Percentiles rank a stretch among this genome's conserved stretches.
phyloP scores from a whole-genome alignment of 1,140 invertebrate genomes.

The Gonatopus flavifemur region DNA sequence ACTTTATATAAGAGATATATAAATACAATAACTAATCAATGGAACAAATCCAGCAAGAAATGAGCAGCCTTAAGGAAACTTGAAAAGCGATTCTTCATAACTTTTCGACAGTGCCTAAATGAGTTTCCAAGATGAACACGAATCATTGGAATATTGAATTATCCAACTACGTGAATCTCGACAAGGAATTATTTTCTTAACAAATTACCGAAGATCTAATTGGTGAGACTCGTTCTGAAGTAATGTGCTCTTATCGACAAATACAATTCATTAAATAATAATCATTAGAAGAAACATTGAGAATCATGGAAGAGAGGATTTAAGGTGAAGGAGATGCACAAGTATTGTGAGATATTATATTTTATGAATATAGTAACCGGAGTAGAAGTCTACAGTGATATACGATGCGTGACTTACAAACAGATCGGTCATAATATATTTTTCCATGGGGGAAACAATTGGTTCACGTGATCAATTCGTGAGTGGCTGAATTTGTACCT shows the following conservation, averaged over 20 bases:
- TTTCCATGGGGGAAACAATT: conserved; percentile 19
- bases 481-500: conserved; percentile 21
- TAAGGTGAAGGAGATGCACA: conserved; percentile 19
- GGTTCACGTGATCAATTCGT: conserved; percentile 17
- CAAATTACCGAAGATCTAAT: too few relatives aligned
- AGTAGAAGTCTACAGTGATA: conserved; percentile 6
- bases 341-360: conserved; percentile 22
- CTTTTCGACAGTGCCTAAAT: too few relatives aligned
- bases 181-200: conserved; percentile 18
- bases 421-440: conserved; percentile 13
- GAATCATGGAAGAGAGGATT: conserved; percentile 2
- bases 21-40: too few relatives aligned
- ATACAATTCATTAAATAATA: conserved; percentile 8
- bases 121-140: too few relatives aligned
- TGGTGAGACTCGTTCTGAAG: too few relatives aligned
- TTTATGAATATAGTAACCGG: conserved; percentile 20
- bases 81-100: too few relatives aligned
- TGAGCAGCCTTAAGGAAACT: too few relatives aligned
- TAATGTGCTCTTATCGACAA: conserved; percentile 22
- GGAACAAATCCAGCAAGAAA: too few relatives aligned
- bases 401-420: conserved; percentile 23
- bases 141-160: too few relatives aligned
- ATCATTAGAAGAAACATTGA: neutral
- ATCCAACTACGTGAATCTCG: too few relatives aligned
- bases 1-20: too few relatives aligned